These are phyloP conservation scores for Notospermus geniculatus DNA, from an alignment of 1,140 invertebrate species.

Conservation along the genomic window DNA sequence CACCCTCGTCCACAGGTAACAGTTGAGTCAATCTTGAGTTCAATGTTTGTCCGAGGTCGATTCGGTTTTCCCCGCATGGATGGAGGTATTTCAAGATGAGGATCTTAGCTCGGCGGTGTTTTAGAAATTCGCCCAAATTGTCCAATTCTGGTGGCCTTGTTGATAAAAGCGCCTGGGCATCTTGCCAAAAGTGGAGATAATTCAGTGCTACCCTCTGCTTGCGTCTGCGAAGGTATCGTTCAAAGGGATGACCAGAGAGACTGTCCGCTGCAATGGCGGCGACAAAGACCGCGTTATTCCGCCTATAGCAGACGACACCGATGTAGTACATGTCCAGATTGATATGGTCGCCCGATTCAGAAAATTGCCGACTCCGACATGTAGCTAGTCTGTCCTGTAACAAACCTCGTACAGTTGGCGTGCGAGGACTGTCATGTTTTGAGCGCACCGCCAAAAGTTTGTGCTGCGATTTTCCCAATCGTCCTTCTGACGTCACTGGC, in stretches of 20 bases:
- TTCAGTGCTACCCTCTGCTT: background rate
- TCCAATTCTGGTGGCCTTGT: background rate
- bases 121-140: background rate
- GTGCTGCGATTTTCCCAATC: too few relatives aligned
- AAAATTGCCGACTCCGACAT: too few relatives aligned
- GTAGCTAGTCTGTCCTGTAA: too few relatives aligned
- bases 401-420: too few relatives aligned
- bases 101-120: background rate
- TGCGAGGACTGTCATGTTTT: too few relatives aligned
- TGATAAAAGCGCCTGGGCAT: background rate
- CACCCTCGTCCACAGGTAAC: background rate
- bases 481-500: too few relatives aligned
- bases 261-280: constrained; percentile 1
- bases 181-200: constrained; percentile 6
- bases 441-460: too few relatives aligned
- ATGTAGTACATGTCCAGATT: too few relatives aligned
- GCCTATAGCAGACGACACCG: too few relatives aligned
- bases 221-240: background rate
- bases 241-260: background rate
- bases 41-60: background rate
- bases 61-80: background rate
- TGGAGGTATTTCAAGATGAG: constrained; percentile 5
- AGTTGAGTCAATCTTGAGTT: background rate
- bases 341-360: too few relatives aligned
- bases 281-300: background rate